These are phyloP conservation scores for Trichogramma pretiosum DNA, from an alignment of 1,140 invertebrate genomes.

Conservation along the genomic window DNA sequence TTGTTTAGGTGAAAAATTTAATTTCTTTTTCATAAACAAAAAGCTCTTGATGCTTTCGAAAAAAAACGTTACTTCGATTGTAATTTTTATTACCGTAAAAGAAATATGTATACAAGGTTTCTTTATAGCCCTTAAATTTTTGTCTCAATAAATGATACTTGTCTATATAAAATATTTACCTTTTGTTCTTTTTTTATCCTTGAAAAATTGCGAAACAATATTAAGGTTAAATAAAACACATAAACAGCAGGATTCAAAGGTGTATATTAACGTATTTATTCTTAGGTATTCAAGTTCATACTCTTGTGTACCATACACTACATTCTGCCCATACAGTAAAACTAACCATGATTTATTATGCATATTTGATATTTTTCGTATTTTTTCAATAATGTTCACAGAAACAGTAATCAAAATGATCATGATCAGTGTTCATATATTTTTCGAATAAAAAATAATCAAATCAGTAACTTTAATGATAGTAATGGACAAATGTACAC, in stretches of 20 bases:
- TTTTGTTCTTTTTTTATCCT: no score
- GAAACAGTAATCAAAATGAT: no score
- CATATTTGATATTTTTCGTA: no score
- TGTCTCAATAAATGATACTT: constrained; percentile 36
- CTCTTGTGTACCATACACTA: constrained; percentile 21
- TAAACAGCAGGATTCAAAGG: constrained; percentile 16
- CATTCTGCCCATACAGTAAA: constrained; percentile 11
- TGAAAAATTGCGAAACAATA: no score
- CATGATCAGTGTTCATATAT: no score
- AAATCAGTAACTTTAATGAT: constrained; percentile 6
- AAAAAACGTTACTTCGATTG: constrained; percentile 22
- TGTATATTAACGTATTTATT: constrained; percentile 26
- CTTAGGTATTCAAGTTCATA: constrained; percentile 20
- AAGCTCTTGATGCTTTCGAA: constrained; percentile 16
- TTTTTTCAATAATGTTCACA: no score
- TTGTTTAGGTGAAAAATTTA: no score
- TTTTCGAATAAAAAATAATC: neutral
- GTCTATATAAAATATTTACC: constrained; percentile 20
- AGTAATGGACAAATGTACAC: constrained; percentile 1
- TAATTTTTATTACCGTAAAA: constrained; percentile 38
- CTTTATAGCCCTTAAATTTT: constrained; percentile 34
- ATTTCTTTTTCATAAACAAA: no score
- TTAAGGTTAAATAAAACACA: neutral
- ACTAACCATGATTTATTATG: no score
- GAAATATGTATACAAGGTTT: constrained; percentile 31